These are phyloP conservation scores for Xiphydria camelus DNA, from an alignment of 2,888 invertebrate genomes.

Conservation along the genomic window DNA sequence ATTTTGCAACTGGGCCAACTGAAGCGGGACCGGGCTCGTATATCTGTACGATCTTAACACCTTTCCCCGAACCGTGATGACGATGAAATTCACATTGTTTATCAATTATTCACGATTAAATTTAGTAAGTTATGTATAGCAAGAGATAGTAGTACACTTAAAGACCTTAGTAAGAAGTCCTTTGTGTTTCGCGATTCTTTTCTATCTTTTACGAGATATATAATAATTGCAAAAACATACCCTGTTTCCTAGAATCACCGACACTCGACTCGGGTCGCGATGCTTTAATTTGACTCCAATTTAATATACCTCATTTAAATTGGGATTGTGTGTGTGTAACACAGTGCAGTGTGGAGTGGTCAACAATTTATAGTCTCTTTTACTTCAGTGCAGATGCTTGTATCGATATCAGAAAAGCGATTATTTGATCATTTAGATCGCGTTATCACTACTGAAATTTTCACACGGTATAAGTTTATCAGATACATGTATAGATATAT, in stretches of 20 bases:
- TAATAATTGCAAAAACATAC: constrained; percentile 91
- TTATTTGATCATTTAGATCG: too few species aligned
- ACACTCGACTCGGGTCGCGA: constrained; percentile 32
- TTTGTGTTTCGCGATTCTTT: constrained; percentile 17
- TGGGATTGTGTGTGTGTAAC: constrained; percentile 31
- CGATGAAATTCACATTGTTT: constrained; percentile 16
- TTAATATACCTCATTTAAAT: constrained; percentile 32
- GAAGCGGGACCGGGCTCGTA: too few species aligned
- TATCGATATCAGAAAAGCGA: background rate
- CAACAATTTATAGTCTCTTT: constrained; percentile 25
- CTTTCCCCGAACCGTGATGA: constrained; percentile 1
- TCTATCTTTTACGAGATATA: constrained; percentile 60
- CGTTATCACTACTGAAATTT: too few species aligned
- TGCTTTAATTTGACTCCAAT: constrained; percentile 46
- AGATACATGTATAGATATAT: too few species aligned
- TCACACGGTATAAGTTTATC: too few species aligned
- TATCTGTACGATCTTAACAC: too few species aligned
- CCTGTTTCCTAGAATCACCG: constrained; percentile 88
- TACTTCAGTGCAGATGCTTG: background rate
- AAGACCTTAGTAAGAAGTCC: constrained; percentile 26
- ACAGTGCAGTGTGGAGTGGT: constrained; percentile 40
- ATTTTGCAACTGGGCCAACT: too few species aligned
- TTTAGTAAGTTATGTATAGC: constrained; percentile 25
- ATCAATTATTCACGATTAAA: constrained; percentile 12
- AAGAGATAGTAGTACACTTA: constrained; percentile 24